phyloP scores from a whole-genome alignment of 2,797 vertebrate genomes.

The Sebastes hopkinsi region DNA sequence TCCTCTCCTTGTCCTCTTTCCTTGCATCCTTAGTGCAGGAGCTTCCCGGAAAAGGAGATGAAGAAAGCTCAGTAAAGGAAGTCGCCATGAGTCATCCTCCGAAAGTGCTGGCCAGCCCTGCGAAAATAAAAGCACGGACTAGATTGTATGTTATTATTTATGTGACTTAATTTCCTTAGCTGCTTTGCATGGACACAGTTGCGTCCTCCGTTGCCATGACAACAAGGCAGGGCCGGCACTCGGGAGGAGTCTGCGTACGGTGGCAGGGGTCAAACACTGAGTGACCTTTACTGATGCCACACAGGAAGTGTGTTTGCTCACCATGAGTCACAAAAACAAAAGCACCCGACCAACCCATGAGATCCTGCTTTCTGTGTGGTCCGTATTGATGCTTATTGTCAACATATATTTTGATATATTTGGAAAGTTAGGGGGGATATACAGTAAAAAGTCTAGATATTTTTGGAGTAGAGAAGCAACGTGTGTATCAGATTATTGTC shows the following conservation, averaged over 20 bases:
- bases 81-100: constrained; percentile 24
- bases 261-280: constrained; percentile 35
- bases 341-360: constrained; percentile 58
- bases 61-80: not conserved
- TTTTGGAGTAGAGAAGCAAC: constrained; percentile 79
- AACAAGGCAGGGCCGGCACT: constrained; percentile 29
- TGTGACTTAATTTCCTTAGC: constrained; percentile 47
- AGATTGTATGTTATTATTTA: constrained; percentile 51
- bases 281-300: constrained; percentile 38
- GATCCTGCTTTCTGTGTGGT: constrained; percentile 73
- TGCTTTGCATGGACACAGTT: constrained; percentile 54
- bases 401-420: constrained; percentile 81
- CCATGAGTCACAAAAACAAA: constrained; percentile 27
- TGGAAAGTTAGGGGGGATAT: constrained; percentile 51
- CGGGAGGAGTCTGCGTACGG: constrained; percentile 1
- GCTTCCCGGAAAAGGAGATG: constrained; percentile 16
- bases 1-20: constrained; percentile 11
- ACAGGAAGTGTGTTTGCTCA: constrained; percentile 44
- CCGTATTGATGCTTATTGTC: constrained; percentile 75
- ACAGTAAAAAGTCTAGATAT: constrained; percentile 71
- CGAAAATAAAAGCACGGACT: constrained; percentile 19
- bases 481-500: constrained; percentile 78
- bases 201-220: constrained; percentile 38
- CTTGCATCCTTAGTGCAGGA: constrained; percentile 11
- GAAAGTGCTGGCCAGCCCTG: constrained; percentile 28